Percentiles rank a stretch among this genome's conserved stretches.
phyloP scores from a whole-genome alignment of 2,888 invertebrate species.

The Amiota mariae region DNA sequence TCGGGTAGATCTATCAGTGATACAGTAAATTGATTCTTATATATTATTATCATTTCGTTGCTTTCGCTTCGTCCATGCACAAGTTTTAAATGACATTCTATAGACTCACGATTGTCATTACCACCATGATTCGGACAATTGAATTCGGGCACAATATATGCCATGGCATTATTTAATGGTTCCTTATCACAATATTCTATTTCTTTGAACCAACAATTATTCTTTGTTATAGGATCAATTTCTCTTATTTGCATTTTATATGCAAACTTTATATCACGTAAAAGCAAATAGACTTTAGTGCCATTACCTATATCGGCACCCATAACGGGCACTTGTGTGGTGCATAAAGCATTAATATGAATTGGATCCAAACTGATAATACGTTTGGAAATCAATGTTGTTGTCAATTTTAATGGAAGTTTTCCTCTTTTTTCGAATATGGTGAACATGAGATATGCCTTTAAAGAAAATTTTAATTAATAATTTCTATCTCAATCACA shows the following conservation, averaged over 20 bases:
- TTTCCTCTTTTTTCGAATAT: neutral
- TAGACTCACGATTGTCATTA: neutral
- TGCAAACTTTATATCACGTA: neutral
- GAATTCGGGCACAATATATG: neutral
- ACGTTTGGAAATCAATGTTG: neutral
- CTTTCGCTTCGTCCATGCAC: constrained; percentile 1
- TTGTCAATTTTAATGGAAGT: neutral
- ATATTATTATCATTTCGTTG: neutral
- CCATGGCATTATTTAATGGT: neutral
- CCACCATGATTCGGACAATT: neutral
- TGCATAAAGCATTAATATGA: neutral
- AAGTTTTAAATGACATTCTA: neutral
- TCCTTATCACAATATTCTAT: neutral
- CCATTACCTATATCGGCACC: neutral
- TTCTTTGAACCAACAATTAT: neutral
- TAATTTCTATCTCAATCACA: neutral
- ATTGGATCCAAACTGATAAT: constrained; percentile 13
- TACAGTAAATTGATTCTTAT: neutral
- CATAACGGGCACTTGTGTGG: neutral
- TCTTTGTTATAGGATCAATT: neutral
- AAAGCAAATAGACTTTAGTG: neutral
- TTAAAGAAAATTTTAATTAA: neutral
- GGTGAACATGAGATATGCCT: neutral
- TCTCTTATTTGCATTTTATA: constrained; percentile 7
- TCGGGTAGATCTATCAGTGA: no score